Conservation (phyloP, 2,113 vertebrate genomes). For the human region DNA sequence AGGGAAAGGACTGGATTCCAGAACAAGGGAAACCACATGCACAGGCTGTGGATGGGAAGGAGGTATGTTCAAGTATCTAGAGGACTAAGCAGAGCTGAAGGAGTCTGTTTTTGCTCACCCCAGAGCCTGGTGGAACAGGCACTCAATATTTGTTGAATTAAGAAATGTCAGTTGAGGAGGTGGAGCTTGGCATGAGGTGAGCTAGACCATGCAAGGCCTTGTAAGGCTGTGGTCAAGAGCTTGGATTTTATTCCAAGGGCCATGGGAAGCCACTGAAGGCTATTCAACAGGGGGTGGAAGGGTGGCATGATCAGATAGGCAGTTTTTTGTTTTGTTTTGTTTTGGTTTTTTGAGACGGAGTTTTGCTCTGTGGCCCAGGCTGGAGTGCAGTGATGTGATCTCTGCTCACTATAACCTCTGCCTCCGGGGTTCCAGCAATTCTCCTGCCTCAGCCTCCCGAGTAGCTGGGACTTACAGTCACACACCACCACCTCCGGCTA, state of each 20-base stretch:
- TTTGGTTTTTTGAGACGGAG: background rate
- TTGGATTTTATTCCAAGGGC: slow-evolving; percentile 8
- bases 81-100: background rate
- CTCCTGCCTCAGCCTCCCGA: too few relatives aligned
- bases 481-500: too few relatives aligned
- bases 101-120: background rate
- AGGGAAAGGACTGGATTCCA: background rate
- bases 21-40: background rate
- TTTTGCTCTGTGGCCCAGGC: too few relatives aligned
- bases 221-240: slow-evolving; percentile 2
- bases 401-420: too few relatives aligned
- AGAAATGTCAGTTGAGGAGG: background rate
- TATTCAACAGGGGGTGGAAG: background rate
- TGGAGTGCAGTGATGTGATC: too few relatives aligned
- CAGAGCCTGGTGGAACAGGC: background rate
- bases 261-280: background rate
- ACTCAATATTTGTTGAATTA: slow-evolving; percentile 20
- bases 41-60: background rate
- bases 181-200: background rate
- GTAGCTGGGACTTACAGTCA: too few relatives aligned
- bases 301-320: background rate
- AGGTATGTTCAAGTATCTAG: background rate
- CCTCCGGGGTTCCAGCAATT: too few relatives aligned
- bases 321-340: background rate
- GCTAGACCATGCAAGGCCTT: background rate